phyloP scores from a whole-genome alignment of 2,888 invertebrate genomes.

The Stenchaetothrips biformis region DNA sequence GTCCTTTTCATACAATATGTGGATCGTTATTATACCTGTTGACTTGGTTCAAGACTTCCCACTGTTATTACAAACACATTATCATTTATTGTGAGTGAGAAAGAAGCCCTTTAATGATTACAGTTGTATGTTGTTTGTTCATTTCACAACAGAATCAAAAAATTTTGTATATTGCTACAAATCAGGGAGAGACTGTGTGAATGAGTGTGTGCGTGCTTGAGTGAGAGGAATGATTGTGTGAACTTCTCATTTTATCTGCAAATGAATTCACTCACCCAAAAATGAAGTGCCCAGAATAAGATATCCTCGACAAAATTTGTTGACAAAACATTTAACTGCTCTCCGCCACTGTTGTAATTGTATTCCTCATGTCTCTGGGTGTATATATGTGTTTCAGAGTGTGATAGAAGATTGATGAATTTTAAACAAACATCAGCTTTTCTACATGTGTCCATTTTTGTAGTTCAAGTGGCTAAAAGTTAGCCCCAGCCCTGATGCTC shows the following conservation, averaged over 20 bases:
- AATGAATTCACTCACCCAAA: neutral
- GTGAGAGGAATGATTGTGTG: neutral
- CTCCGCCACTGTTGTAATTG: neutral
- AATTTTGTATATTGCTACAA: constrained; percentile 25
- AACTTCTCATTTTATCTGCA: neutral
- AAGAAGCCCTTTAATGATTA: neutral
- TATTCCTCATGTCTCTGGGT: neutral
- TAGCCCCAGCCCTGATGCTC: neutral
- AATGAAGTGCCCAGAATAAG: neutral
- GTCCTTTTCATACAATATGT: constrained; percentile 9
- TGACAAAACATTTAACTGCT: neutral
- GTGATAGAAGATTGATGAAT: neutral
- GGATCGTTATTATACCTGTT: constrained; percentile 16
- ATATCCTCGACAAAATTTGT: neutral
- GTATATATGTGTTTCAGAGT: constrained; percentile 8
- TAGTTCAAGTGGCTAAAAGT: constrained; percentile 1
- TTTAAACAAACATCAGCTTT: constrained; percentile 15
- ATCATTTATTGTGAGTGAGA: constrained; percentile 9
- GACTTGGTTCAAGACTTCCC: constrained; percentile 18
- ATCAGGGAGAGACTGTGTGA: constrained; percentile 1
- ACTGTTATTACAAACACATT: constrained; percentile 15
- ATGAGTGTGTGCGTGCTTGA: neutral
- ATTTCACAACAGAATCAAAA: constrained; percentile 19
- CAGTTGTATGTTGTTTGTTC: constrained; percentile 18
- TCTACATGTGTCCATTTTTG: constrained; percentile 22